Conservation (phyloP, 1,140 invertebrate species). For the Matsumurasca onukii region DNA sequence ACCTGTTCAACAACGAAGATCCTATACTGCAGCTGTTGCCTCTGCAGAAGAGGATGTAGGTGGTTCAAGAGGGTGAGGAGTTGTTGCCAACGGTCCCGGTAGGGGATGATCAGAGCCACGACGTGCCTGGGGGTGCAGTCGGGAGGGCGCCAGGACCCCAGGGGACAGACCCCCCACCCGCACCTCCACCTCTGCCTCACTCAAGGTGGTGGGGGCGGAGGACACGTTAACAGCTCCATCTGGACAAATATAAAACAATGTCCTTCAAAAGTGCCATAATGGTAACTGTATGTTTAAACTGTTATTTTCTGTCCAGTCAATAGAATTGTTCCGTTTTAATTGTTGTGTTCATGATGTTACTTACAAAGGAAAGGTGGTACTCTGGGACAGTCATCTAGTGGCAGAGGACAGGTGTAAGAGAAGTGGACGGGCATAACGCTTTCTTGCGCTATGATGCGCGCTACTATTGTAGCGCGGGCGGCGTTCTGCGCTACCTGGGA, state of each 20-base stretch:
- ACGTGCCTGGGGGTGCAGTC: slow-evolving; percentile 53
- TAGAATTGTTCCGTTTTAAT: too few relatives aligned
- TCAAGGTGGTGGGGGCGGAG: slow-evolving; percentile 11
- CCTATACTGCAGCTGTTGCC: slow-evolving; percentile 61
- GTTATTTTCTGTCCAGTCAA: too few relatives aligned
- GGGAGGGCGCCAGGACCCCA: slow-evolving; percentile 54
- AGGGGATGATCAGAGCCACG: slow-evolving; percentile 63
- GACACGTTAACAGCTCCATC: slow-evolving; percentile 31
- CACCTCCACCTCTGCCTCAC: slow-evolving; percentile 1
- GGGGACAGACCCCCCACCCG: slow-evolving; percentile 28
- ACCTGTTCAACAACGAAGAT: slow-evolving; percentile 66
- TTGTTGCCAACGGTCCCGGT: slow-evolving; percentile 59
- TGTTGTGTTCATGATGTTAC: slow-evolving; percentile 26
- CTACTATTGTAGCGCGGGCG: slow-evolving; percentile 33
- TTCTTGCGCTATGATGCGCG: slow-evolving; percentile 28
- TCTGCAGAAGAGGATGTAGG: slow-evolving; percentile 60
- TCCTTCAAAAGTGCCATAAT: too few relatives aligned
- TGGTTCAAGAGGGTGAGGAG: slow-evolving; percentile 54
- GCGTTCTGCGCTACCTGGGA: slow-evolving; percentile 42
- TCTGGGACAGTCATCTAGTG: slow-evolving; percentile 37
- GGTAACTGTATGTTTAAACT: too few relatives aligned
- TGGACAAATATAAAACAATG: too few relatives aligned
- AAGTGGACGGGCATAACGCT: neutral
- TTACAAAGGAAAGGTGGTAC: slow-evolving; percentile 43
- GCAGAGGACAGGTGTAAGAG: slow-evolving; percentile 6